Evolutionary conservation across 1,140 invertebrate species (phyloP).

Genomic region (Thaumetopoea pityocampa): DNA sequence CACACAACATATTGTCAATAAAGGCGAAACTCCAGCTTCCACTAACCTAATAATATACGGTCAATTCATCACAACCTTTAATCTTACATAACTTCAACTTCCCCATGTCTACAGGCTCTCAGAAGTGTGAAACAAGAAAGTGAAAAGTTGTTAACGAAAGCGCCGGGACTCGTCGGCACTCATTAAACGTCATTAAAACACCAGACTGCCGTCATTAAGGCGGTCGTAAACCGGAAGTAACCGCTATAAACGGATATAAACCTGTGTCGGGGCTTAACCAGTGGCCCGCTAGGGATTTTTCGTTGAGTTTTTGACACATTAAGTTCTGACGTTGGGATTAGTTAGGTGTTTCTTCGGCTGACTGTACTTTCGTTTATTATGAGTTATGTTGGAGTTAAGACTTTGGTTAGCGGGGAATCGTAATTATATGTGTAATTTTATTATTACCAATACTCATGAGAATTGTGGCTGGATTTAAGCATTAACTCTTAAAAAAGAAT

Average conservation of each 20-base stretch:
- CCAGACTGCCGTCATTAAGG: constrained; percentile 32
- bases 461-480: too few species aligned
- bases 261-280: constrained; percentile 13
- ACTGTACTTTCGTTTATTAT: constrained; percentile 12
- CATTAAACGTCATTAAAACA: constrained; percentile 49
- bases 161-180: constrained; percentile 21
- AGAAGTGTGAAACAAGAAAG: too few species aligned
- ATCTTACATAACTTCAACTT: too few species aligned
- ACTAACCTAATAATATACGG: too few species aligned
- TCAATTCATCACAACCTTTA: too few species aligned
- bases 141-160: constrained; percentile 38
- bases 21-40: too few species aligned
- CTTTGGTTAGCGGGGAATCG: too few species aligned
- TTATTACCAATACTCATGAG: too few species aligned
- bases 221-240: constrained; percentile 25
- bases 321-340: constrained; percentile 5
- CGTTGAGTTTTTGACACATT: constrained; percentile 9
- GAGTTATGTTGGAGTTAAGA: constrained; percentile 1
- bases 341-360: constrained; percentile 6
- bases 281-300: constrained; percentile 41
- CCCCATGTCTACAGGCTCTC: too few species aligned
- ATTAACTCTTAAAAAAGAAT: too few species aligned
- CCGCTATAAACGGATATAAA: constrained; percentile 18
- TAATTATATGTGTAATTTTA: too few species aligned
- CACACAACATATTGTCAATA: too few species aligned